Evolutionary conservation across 2,797 vertebrate genomes (phyloP).

Genomic region (Brachyalestes nurse): DNA sequence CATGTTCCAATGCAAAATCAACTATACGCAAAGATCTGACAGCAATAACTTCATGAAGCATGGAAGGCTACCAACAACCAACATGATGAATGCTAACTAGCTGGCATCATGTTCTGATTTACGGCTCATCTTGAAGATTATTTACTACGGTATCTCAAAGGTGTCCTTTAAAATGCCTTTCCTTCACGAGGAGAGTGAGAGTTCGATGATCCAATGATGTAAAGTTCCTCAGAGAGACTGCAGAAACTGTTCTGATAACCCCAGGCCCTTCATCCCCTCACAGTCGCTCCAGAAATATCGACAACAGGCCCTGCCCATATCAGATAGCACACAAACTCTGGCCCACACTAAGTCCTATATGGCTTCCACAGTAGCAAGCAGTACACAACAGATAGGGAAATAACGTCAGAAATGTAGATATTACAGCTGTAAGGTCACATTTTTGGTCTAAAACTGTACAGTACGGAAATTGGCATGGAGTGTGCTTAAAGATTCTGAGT

Average conservation of each 20-base stretch:
- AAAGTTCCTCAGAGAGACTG: too few relatives aligned
- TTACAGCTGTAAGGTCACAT: neutral
- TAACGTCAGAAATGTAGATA: neutral
- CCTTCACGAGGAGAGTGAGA: constrained; percentile 1
- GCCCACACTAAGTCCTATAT: constrained; percentile 23
- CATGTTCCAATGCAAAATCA: neutral
- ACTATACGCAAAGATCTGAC: neutral
- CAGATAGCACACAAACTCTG: constrained; percentile 51
- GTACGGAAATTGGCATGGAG: neutral
- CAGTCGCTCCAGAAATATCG: constrained; percentile 62
- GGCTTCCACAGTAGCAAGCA: neutral
- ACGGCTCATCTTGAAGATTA: neutral
- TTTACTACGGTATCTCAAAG: neutral
- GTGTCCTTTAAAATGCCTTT: neutral
- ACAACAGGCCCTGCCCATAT: constrained; percentile 59
- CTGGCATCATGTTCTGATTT: neutral
- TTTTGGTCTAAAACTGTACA: neutral
- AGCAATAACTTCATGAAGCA: neutral
- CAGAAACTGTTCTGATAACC: neutral
- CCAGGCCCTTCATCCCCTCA: constrained; percentile 22
- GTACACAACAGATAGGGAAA: neutral
- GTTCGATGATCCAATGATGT: neutral
- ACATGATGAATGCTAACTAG: neutral
- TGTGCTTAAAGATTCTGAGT: neutral
- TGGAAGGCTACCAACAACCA: neutral